Conservation (phyloP, 2,797 vertebrate species). For the Fundulus diaphanus region DNA sequence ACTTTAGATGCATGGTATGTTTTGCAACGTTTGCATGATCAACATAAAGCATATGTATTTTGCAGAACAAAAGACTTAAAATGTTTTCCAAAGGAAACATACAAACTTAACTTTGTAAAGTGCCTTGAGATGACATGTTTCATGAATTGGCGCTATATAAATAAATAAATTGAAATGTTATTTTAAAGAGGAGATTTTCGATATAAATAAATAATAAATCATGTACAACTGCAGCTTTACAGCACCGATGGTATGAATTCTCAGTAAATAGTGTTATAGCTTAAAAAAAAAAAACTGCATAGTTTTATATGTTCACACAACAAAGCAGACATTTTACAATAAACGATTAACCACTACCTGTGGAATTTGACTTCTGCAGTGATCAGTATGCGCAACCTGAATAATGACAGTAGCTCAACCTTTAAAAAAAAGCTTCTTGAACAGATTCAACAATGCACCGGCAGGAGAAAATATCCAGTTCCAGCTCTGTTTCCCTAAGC, state of each 20-base stretch:
- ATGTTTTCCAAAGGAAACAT: too few species aligned
- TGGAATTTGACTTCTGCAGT: neutral
- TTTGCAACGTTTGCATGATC: too few species aligned
- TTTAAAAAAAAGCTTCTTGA: constrained; percentile 30
- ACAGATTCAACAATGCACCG: constrained; percentile 33
- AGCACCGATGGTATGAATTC: neutral
- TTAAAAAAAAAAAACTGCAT: neutral
- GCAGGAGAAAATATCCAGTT: constrained; percentile 38
- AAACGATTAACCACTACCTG: neutral
- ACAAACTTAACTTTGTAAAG: too few species aligned
- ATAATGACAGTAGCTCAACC: neutral
- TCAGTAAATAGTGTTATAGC: constrained; percentile 1
- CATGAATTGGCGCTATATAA: too few species aligned
- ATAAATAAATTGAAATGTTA: too few species aligned
- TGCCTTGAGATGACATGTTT: too few species aligned
- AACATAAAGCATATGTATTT: too few species aligned
- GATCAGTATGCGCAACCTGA: neutral
- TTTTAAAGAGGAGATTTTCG: too few species aligned
- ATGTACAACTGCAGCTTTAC: neutral
- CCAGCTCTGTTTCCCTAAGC: constrained; percentile 70
- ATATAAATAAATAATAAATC: too few species aligned
- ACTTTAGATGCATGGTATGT: neutral
- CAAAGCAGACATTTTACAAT: neutral
- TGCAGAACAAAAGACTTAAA: too few species aligned
- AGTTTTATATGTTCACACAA: neutral